Base-by-base conservation (phyloP, 2,888 invertebrate genomes). In the Limnephilus lunatus region DNA sequence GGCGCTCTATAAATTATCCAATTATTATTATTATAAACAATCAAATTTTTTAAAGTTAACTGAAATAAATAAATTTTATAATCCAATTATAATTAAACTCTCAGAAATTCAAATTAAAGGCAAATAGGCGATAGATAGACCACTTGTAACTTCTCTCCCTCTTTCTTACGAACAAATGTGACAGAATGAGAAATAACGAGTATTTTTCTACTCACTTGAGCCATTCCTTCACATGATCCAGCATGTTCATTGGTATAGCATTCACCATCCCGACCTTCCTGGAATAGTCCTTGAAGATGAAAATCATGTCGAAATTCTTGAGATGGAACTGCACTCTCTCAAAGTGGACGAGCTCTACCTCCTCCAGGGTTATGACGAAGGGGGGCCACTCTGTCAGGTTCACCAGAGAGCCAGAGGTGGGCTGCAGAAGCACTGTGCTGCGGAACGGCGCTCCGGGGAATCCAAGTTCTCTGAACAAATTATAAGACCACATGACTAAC, bases 211-310 rank as follows among this genome's bases (percentile, higher is more conserved):
- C 98, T 97, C 95, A 99, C 98, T 99, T 99, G 0, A 99, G 96
- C 99, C 99, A 99, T 95, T 99, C 99, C 95, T 99, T 99, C 2
- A 99, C 99, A 95, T 99, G 99, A 96, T 99, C 99, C 95, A 99
- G 96, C 98, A 99, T 98, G 95, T 98, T 98, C 99, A 99, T 99
- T 0, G 99, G 99, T 94, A 99, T 99, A n/a, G 99, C 99, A 95
- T 99, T 99, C 3, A 99, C 98, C 98, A 99, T 99, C 0, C 99
- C 98, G 0, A 98, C 98, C 95, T 99, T 99, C 94, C 98, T 97
- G 89, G 97, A 97, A 95, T 99, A 99, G 95, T 99, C 99, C 95
- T 99, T 99, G 95, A 99, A 99, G 89, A 99, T 98, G 95, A 99
- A 99, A 93, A 99, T 99, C 99, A 99, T 99, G 95, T 99, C 99